Percentiles rank a stretch among this genome's conserved stretches.
Evolutionary conservation across 2,113 vertebrate species (phyloP).

Genomic region (Macrotus californicus): DNA sequence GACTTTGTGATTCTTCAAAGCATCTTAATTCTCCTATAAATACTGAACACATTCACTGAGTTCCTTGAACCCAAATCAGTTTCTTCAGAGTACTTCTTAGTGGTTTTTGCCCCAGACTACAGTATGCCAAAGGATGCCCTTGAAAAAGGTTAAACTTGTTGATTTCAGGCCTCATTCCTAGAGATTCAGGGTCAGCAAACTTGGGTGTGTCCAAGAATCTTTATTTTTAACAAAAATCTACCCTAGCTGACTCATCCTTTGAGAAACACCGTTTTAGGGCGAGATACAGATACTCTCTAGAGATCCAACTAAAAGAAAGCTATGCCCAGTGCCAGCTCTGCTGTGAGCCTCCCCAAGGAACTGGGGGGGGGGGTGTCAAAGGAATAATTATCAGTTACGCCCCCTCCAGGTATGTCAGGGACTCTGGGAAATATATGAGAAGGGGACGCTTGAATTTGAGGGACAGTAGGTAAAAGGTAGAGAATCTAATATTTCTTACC

Average conservation of each 20-base stretch:
- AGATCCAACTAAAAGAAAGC: background rate
- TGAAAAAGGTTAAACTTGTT: background rate
- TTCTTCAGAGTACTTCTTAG: background rate
- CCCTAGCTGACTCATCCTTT: background rate
- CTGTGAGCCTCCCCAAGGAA: background rate
- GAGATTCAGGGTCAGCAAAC: background rate
- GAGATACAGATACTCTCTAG: background rate
- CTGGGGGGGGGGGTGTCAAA: background rate
- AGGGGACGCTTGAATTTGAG: background rate
- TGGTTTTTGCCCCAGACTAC: background rate
- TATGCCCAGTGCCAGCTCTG: background rate
- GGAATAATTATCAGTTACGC: background rate
- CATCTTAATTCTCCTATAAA: background rate
- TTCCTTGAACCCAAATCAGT: background rate
- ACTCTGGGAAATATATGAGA: background rate
- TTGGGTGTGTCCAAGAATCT: background rate
- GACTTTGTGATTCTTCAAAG: background rate
- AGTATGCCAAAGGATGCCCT: background rate
- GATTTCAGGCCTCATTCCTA: background rate
- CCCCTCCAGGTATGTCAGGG: background rate
- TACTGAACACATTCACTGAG: background rate
- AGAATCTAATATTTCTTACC: background rate
- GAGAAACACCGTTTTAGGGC: background rate
- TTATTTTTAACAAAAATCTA: slow-evolving; percentile 18
- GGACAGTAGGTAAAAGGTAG: background rate